Base-by-base conservation (phyloP, 2,797 vertebrate genomes). In the Gallinago stenura region DNA sequence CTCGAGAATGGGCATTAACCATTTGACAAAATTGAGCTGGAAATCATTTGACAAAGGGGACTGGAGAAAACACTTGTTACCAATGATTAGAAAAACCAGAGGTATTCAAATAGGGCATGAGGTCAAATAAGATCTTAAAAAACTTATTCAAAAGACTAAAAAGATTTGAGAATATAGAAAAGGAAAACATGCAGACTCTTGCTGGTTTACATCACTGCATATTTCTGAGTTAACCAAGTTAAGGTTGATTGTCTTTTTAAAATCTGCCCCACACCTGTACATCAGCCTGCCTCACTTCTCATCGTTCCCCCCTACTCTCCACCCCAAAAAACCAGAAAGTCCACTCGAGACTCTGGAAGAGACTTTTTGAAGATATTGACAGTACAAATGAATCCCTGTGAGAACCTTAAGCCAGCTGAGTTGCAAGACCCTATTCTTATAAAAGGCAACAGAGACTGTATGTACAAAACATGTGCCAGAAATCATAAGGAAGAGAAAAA, bases 11-110 rank as follows among this genome's bases (percentile, higher is more conserved):
- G 28, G 56, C 5, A 66, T 39, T 25, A 60, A 72, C 37, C 9
- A 65, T 69, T 46, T 53, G 37, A 87, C 33, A 76, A 76, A 86
- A 92, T 9, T 53, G 53, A 90, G 22, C 33, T 92, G 37, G n/a
- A 73, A 75, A 89, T 58, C 45, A 71, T 45, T 57, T 64, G 50
- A 54, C 46, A 89, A 62, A 43, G 10, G 12, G 5, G 8, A 84
- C 11, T 7, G 87, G 35, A 87, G 26, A 64, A 90, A 70, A 54
- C 1, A 10, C 10, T 54, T 83, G 26, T 77, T 33, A 57, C 10
- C 28, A 50, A 17, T 12, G 16, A 58, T 21, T 41, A 79, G 26
- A 54, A 37, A 53, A 71, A 69, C 45, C 20, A 84, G 33, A 69
- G 4, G 11, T 68, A 75, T 28, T 87, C 25, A n/a, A 89, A 72